A percentile compares a stretch with the other conserved stretches of the same genome.
Conservation (phyloP, 2,888 invertebrate species). For the Selenia dentaria region DNA sequence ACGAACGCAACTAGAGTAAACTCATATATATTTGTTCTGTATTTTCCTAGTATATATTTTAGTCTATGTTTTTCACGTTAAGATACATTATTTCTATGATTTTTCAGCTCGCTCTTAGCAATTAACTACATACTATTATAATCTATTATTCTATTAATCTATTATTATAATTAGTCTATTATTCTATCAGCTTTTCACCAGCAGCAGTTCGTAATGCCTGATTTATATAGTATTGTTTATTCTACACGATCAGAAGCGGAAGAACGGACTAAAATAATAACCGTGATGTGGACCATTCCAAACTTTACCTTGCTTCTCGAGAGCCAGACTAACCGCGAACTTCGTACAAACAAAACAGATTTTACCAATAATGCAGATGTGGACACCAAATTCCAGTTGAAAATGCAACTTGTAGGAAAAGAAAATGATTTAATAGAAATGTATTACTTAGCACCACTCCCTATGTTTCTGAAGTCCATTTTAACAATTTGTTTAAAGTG, state of each 20-base stretch:
- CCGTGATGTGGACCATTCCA: slow-evolving; percentile 71
- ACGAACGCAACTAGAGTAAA: too few relatives aligned
- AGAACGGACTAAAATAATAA: slow-evolving; percentile 71
- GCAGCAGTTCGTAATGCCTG: slow-evolving; percentile 5
- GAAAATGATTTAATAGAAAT: slow-evolving; percentile 74
- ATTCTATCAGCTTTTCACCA: too few relatives aligned
- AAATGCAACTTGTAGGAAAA: slow-evolving; percentile 72
- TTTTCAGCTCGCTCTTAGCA: too few relatives aligned
- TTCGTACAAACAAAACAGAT: slow-evolving; percentile 63
- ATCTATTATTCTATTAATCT: too few relatives aligned
- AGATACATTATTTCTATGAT: too few relatives aligned
- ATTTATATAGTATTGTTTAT: slow-evolving; percentile 49
- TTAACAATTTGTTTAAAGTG: slow-evolving; percentile 69
- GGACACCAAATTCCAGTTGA: slow-evolving; percentile 64
- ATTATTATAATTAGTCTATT: too few relatives aligned
- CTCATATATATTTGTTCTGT: too few relatives aligned
- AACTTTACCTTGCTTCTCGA: slow-evolving; percentile 64
- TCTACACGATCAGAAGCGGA: slow-evolving; percentile 71
- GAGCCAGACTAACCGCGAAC: slow-evolving; percentile 62
- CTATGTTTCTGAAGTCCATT: slow-evolving; percentile 69
- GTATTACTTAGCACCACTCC: slow-evolving; percentile 65
- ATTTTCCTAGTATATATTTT: too few relatives aligned
- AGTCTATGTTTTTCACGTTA: too few relatives aligned
- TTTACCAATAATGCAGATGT: slow-evolving; percentile 35
- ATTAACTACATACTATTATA: too few relatives aligned